These are phyloP conservation scores for Drosophila tanythrix DNA, from an alignment of 2,888 invertebrate species.

Conservation along the genomic window DNA sequence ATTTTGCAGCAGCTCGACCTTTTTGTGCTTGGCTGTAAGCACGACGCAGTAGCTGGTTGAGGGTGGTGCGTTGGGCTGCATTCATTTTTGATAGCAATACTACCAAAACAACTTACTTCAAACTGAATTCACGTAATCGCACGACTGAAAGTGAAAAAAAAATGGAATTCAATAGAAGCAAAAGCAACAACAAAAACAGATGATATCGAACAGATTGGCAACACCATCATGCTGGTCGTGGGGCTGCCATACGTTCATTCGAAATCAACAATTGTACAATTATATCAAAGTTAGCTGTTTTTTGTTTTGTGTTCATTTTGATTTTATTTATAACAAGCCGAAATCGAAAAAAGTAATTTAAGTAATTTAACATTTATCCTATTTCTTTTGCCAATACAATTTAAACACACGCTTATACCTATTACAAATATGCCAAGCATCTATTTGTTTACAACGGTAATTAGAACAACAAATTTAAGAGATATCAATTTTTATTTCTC, in stretches of 20 bases:
- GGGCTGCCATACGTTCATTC: slow-evolving; percentile 35
- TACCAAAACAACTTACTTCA: slow-evolving; percentile 38
- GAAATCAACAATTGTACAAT: background rate
- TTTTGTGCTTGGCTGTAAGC: slow-evolving; percentile 64
- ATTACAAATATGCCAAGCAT: background rate
- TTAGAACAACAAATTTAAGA: background rate
- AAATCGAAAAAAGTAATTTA: background rate
- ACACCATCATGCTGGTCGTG: slow-evolving; percentile 12
- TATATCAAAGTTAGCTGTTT: background rate
- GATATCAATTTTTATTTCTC: slow-evolving; percentile 46
- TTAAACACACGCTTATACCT: background rate
- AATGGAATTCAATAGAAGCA: slow-evolving; percentile 13
- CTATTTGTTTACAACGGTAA: slow-evolving; percentile 33
- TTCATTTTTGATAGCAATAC: slow-evolving; percentile 59
- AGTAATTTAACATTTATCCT: too few species aligned
- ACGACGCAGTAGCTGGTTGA: slow-evolving; percentile 53
- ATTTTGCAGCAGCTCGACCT: slow-evolving; percentile 13
- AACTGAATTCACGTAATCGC: slow-evolving; percentile 76
- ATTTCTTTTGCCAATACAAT: background rate
- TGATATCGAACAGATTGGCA: slow-evolving; percentile 51
- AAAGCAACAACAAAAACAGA: slow-evolving; percentile 37
- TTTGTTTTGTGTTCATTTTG: background rate
- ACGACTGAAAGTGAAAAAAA: slow-evolving; percentile 44
- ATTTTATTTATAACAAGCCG: background rate
- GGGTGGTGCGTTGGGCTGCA: slow-evolving; percentile 46